phyloP scores from a whole-genome alignment of 2,113 vertebrate species.

The Mesoclemmys tuberculata region DNA sequence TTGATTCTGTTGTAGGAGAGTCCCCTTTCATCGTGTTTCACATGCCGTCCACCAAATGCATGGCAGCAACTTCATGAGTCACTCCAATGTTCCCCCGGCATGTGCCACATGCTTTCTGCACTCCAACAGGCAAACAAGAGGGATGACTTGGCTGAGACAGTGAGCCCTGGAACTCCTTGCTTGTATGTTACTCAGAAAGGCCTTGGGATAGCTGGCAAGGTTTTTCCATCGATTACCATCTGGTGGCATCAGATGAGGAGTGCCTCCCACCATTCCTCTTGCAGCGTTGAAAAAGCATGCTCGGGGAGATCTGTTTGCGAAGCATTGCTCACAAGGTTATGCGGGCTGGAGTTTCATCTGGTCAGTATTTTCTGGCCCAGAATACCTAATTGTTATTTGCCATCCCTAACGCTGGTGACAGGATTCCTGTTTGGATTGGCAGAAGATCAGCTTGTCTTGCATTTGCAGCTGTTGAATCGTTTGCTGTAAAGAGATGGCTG shows the following conservation, averaged over 20 bases:
- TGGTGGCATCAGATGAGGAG: background rate
- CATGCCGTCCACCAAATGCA: background rate
- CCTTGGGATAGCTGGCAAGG: background rate
- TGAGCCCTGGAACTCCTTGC: background rate
- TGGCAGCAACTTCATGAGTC: background rate
- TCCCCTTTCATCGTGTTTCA: background rate
- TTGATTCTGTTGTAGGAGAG: background rate
- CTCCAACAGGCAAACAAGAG: background rate
- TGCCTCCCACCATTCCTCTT: background rate
- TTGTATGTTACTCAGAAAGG: background rate
- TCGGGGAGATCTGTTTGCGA: background rate
- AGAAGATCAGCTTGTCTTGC: background rate
- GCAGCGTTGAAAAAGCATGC: background rate
- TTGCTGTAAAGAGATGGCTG: background rate
- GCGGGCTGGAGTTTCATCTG: too few species aligned
- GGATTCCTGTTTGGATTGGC: background rate
- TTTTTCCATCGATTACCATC: background rate
- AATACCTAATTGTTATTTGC: background rate
- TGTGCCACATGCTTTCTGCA: background rate
- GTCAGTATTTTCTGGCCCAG: background rate
- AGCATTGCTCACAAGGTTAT: background rate
- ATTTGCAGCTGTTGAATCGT: background rate
- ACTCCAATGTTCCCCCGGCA: background rate
- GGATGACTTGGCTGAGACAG: background rate
- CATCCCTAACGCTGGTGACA: background rate